Conservation (phyloP, 2,797 vertebrate genomes). For the Gallinago solitaria region DNA sequence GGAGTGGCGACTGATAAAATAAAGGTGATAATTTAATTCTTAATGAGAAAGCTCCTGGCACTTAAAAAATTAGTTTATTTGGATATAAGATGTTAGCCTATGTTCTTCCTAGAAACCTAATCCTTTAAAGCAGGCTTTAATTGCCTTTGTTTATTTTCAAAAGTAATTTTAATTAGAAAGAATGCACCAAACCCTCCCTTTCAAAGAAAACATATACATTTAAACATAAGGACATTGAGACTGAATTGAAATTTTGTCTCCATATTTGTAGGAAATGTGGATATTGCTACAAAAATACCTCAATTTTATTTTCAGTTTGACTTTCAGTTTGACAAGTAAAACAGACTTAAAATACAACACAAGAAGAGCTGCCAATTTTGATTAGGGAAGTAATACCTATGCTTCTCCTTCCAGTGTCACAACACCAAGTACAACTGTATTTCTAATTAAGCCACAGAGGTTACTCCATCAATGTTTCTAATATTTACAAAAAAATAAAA, state of each 20-base stretch:
- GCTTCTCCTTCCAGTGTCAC: not conserved
- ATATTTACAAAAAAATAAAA: not conserved
- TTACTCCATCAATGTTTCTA: not conserved
- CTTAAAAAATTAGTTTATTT: conserved; percentile 59
- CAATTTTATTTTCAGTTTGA: not conserved
- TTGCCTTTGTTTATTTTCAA: not conserved
- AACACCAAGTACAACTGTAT: not conserved
- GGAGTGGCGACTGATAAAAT: conserved; percentile 37
- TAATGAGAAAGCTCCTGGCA: conserved; percentile 63
- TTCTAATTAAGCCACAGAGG: not conserved
- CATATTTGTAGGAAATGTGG: not conserved
- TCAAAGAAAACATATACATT: not conserved
- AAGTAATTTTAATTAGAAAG: conserved; percentile 39
- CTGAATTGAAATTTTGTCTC: not conserved
- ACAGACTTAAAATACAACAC: not conserved
- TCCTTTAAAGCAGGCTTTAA: conserved; percentile 15
- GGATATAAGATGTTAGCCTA: conserved; percentile 49
- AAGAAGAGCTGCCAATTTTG: not conserved
- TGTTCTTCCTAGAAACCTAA: conserved; percentile 49
- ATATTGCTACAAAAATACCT: not conserved
- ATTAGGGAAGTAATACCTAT: not conserved
- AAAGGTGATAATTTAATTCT: conserved; percentile 66
- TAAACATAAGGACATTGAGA: not conserved
- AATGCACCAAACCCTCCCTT: not conserved
- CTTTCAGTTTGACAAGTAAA: not conserved